Evolutionary conservation across 2,888 invertebrate species (phyloP), one percentile per base, ranked within the genome.

Genomic region (Mesorhabditis spiculigera): DNA sequence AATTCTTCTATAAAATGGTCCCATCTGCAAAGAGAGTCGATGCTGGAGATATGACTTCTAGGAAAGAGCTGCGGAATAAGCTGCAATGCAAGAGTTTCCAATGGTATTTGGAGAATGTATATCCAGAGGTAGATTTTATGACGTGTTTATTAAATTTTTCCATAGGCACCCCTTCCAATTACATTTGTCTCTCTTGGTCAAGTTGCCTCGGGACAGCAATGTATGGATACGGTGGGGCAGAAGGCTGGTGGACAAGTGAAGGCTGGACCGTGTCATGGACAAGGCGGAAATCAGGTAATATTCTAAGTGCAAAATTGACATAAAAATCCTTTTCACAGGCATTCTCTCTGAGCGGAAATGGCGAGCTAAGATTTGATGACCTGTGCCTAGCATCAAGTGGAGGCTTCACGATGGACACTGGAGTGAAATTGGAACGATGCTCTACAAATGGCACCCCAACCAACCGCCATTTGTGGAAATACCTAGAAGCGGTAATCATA

Each of bases 231-330:
- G 41, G 76, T 81, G 80, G 81, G 79, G 16, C 50, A 66, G 69
- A 44, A 77, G 41, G 62, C 66, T 16, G 79, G 77, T 43, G 71
- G 78, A 92, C 93, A 73, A 92, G 93, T 45, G 93, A 96, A 87
- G 91, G 92, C 80, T 90, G 95, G 45, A 94, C 94, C 72, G 86
- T 97, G 97, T 86, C 97, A 98, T 85, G 93, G 94, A 70, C 90
- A 95, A 87, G 97, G 97, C 16, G 94, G 94, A 67, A 97, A 97
- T 88, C 96, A 97, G 90, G 94, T 93, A 80, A 81, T 50, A 13
- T 13, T 10, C 58, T n/a, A n/a, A 13, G 1, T 50, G n/a, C 8
- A 50, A 13, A 71, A 65, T 58, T 58, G 58, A 50, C 10, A 50
- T 68, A 68, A 63, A 68, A 45, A 65, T 64, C 58, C n/a, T 50